phyloP scores from a whole-genome alignment of 1,140 invertebrate species.

The Bombus huntii region DNA sequence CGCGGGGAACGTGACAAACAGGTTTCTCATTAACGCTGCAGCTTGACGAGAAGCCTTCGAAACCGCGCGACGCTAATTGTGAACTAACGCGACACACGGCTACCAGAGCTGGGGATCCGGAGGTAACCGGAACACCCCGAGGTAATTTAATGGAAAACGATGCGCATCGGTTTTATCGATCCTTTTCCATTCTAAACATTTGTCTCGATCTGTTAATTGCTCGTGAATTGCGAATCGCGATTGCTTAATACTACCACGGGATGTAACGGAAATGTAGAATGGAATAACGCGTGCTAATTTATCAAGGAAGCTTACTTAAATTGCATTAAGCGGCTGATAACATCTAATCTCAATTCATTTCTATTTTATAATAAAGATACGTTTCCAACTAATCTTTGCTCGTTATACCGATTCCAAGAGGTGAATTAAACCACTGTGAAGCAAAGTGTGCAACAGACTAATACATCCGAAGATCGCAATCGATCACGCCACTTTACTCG shows the following conservation, averaged over 20 bases:
- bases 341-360: not conserved
- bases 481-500: not conserved
- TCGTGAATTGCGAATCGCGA: not conserved
- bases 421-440: not conserved
- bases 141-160: constrained; percentile 27
- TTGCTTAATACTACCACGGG: not conserved
- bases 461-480: not conserved
- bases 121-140: not conserved
- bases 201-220: not conserved
- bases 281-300: not conserved
- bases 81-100: constrained; percentile 40
- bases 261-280: not conserved
- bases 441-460: not conserved
- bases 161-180: not conserved
- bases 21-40: constrained; percentile 50
- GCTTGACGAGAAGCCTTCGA: constrained; percentile 48
- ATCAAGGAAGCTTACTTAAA: not conserved
- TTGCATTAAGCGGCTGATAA: not conserved
- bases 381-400: not conserved
- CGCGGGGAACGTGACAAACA: constrained; percentile 41
- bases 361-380: not conserved
- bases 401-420: not conserved
- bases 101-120: not conserved
- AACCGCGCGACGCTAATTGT: constrained; percentile 42
- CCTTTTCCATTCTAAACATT: not conserved